These are phyloP conservation scores for Cyclopterus lumpus DNA, from an alignment of 2,797 vertebrate genomes.

Conservation along the genomic window DNA sequence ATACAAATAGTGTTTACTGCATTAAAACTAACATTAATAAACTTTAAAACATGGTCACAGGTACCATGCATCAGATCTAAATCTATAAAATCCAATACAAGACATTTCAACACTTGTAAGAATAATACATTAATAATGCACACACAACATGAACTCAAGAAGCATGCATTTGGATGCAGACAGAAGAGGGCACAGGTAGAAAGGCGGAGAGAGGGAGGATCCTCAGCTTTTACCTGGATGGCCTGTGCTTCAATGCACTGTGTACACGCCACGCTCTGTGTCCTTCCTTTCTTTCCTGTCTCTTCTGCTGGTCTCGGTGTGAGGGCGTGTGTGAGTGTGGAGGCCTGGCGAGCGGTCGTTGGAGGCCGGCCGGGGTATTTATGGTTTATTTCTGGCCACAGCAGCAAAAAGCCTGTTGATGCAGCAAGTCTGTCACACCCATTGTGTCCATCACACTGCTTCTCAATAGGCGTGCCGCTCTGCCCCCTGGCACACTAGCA, in stretches of 20 bases:
- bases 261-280: conserved; percentile 65
- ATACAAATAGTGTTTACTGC: background rate
- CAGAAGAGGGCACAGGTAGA: conserved; percentile 5
- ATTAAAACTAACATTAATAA: background rate
- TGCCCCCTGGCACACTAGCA: conserved; percentile 77
- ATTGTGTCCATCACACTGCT: conserved; percentile 85
- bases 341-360: conserved; percentile 74
- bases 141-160: conserved; percentile 8
- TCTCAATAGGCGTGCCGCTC: conserved; percentile 85
- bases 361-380: conserved; percentile 84
- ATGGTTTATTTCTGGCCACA: conserved; percentile 87
- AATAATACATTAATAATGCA: conserved; percentile 8
- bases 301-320: conserved; percentile 70
- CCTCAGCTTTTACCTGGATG: conserved; percentile 71
- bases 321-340: conserved; percentile 71
- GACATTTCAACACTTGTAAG: conserved; percentile 7
- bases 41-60: background rate
- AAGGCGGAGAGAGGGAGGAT: conserved; percentile 20
- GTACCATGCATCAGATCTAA: background rate
- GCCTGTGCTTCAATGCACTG: conserved; percentile 75
- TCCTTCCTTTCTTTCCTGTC: conserved; percentile 67
- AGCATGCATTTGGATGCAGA: conserved; percentile 21
- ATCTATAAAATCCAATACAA: background rate
- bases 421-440: conserved; percentile 85
- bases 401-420: conserved; percentile 91